A percentile compares a stretch with the other conserved stretches of the same genome.
Conservation (phyloP, 1,140 invertebrate species). For the Pseudobourletiella spinata region DNA sequence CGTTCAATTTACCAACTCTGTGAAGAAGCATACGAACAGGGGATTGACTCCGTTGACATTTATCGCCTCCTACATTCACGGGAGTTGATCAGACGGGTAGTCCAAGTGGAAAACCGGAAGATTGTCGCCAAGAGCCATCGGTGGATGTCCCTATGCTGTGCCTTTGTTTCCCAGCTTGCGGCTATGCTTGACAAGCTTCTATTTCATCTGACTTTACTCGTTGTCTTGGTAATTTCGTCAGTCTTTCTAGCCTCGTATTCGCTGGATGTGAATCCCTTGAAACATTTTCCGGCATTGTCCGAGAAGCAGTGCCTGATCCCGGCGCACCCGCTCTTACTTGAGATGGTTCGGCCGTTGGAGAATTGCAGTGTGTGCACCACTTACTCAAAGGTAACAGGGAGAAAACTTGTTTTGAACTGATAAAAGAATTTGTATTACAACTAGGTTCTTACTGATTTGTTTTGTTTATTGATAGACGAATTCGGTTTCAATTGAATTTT, state of each 20-base stretch:
- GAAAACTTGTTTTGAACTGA: too few species aligned
- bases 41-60: constrained; percentile 22
- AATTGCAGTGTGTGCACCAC: constrained; percentile 25
- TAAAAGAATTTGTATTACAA: too few species aligned
- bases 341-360: constrained; percentile 28
- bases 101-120: background rate
- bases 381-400: constrained; percentile 1
- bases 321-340: constrained; percentile 26
- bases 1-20: background rate
- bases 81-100: background rate
- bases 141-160: too few species aligned
- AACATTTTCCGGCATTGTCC: background rate
- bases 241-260: too few species aligned
- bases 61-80: constrained; percentile 15
- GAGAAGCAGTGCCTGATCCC: constrained; percentile 21
- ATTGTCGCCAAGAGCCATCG: too few species aligned
- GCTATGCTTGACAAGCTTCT: too few species aligned
- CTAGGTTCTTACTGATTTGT: too few species aligned
- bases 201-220: background rate
- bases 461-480: background rate
- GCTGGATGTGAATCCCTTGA: background rate
- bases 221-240: too few species aligned
- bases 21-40: constrained; percentile 18
- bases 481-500: constrained; percentile 19
- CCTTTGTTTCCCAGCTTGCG: too few species aligned